These are phyloP conservation scores for Nanorana parkeri DNA, from an alignment of 2,113 vertebrate species.

Conservation along the genomic window DNA sequence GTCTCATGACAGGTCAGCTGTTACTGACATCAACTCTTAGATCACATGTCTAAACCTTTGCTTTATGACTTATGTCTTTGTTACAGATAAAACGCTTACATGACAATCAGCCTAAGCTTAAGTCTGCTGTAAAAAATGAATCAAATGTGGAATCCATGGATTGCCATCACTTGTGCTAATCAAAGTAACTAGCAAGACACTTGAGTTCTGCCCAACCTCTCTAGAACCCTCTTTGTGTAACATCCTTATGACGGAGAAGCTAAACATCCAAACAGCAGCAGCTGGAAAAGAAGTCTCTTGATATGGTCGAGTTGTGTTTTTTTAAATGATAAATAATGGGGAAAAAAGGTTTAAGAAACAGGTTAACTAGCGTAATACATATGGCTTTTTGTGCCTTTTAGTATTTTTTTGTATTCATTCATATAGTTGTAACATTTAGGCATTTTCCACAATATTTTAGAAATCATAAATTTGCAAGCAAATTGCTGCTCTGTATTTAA, in stretches of 20 bases:
- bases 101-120: conserved; percentile 65
- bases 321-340: not conserved
- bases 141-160: conserved; percentile 61
- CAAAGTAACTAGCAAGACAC: conserved; percentile 71
- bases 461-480: too few relatives aligned
- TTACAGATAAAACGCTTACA: conserved; percentile 66
- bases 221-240: conserved; percentile 58
- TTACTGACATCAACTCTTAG: conserved; percentile 82
- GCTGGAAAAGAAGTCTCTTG: conserved; percentile 59
- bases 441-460: too few relatives aligned
- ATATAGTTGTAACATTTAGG: too few relatives aligned
- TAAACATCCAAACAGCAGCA: conserved; percentile 60
- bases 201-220: conserved; percentile 71
- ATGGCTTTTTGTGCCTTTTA: too few relatives aligned
- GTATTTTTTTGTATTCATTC: too few relatives aligned
- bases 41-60: conserved; percentile 82
- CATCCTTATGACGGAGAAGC: conserved; percentile 20
- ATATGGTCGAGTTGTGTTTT: conserved; percentile 15
- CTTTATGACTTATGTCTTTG: conserved; percentile 80
- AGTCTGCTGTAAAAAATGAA: conserved; percentile 60
- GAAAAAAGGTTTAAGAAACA: conserved; percentile 59
- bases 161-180: conserved; percentile 65
- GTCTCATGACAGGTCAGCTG: conserved; percentile 93
- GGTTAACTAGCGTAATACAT: too few relatives aligned
- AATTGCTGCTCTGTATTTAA: too few relatives aligned